phyloP scores from a whole-genome alignment of 2,113 vertebrate species.

The Deroptyus accipitrinus region DNA sequence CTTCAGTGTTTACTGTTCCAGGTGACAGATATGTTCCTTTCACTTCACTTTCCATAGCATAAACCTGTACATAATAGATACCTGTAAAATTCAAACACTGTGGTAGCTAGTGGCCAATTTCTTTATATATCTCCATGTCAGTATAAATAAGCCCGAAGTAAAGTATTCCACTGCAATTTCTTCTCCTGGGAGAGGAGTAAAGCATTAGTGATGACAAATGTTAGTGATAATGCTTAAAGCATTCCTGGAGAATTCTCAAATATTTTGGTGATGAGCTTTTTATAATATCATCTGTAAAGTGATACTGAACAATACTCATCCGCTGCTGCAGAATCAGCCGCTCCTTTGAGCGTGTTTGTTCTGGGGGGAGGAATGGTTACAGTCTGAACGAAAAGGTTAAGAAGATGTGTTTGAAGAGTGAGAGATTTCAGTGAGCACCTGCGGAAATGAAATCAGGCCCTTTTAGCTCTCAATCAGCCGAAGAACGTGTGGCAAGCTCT shows the following conservation, averaged over 20 bases:
- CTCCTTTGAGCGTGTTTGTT: not conserved
- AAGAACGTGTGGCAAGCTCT: slow-evolving; percentile 53
- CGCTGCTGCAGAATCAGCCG: slow-evolving; percentile 31
- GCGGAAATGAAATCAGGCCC: slow-evolving; percentile 62
- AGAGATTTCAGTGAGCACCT: slow-evolving; percentile 62
- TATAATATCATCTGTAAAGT: slow-evolving; percentile 45
- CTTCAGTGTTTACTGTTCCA: not conserved
- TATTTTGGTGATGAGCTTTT: slow-evolving; percentile 61
- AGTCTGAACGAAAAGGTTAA: slow-evolving; percentile 60
- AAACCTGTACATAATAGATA: not conserved
- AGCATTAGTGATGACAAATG: not conserved
- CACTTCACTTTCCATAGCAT: not conserved
- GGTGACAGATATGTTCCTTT: not conserved
- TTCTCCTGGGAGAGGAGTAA: not conserved
- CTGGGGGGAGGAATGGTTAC: slow-evolving; percentile 25
- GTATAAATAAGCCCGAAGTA: not conserved
- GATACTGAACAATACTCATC: slow-evolving; percentile 56
- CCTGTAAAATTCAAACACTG: not conserved
- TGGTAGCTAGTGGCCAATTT: not conserved
- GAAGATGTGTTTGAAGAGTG: slow-evolving; percentile 46
- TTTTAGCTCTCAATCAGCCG: slow-evolving; percentile 62
- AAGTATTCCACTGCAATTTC: not conserved
- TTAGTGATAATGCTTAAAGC: slow-evolving; percentile 37
- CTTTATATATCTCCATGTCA: not conserved
- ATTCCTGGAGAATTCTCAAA: slow-evolving; percentile 46